These are phyloP conservation scores for Pseudomyrmex sp. DNA, from an alignment of 1,140 invertebrate genomes.

Conservation along the genomic window DNA sequence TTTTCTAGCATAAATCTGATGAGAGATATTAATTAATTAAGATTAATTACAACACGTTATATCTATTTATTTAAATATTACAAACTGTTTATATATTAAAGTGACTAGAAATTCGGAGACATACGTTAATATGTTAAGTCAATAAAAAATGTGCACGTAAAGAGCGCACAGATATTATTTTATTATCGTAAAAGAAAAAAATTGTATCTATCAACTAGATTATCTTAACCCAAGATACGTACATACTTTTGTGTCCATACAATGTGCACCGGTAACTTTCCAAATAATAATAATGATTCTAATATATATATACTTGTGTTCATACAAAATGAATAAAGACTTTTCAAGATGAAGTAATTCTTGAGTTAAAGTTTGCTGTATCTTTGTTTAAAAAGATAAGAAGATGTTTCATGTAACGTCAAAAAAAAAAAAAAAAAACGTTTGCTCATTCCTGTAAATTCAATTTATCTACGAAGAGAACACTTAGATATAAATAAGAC, in stretches of 20 bases:
- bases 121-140: conserved; percentile 1
- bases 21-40: conserved; percentile 31
- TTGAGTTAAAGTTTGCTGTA: neutral
- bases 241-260: no score
- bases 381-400: neutral
- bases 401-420: no score
- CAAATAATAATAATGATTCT: conserved; percentile 25
- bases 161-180: conserved; percentile 15
- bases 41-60: conserved; percentile 8
- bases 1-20: neutral
- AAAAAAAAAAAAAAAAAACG: neutral
- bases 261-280: neutral
- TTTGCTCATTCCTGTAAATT: conserved; percentile 9
- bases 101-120: conserved; percentile 3
- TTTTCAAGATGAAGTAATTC: conserved; percentile 6
- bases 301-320: neutral
- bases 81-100: neutral
- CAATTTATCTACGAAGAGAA: conserved; percentile 38
- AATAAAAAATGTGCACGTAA: conserved; percentile 14
- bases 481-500: neutral
- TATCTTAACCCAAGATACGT: no score
- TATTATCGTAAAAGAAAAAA: neutral
- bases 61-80: conserved; percentile 33
- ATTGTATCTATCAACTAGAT: no score
- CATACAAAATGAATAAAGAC: neutral